Conservation (phyloP, 2,113 vertebrate species). For the Eulemur rufifrons region DNA sequence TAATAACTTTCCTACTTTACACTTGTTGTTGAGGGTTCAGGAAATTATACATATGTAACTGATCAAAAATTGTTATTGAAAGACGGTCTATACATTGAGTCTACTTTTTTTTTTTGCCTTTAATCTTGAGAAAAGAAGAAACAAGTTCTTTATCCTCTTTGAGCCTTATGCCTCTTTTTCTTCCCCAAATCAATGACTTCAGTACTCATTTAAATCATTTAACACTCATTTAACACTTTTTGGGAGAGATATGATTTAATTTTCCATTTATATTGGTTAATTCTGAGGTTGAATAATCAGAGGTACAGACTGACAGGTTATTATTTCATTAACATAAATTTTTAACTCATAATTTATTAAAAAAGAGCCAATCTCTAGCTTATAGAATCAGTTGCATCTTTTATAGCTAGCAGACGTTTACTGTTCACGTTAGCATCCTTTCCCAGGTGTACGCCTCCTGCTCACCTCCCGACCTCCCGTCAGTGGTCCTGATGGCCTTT, state of each 20-base stretch:
- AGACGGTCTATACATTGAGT: not conserved
- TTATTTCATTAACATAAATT: not conserved
- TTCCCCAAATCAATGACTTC: not conserved
- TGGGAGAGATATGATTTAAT: not conserved
- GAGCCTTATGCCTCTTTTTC: not conserved
- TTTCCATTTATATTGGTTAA: not conserved
- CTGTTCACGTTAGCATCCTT: not conserved
- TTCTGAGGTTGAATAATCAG: not conserved
- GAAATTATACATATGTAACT: not conserved
- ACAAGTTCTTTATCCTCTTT: not conserved
- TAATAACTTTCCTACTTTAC: not conserved
- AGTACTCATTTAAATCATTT: not conserved
- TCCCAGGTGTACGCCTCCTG: not conserved
- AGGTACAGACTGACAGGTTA: not conserved
- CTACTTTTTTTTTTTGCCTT: not conserved
- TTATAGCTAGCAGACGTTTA: not conserved
- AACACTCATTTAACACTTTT: not conserved
- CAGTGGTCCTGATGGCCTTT: not conserved
- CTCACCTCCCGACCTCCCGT: not conserved
- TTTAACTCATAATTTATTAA: not conserved
- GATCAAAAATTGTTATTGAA: not conserved
- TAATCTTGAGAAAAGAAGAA: conserved; percentile 9
- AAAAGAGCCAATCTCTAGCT: not conserved
- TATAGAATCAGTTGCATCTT: not conserved
- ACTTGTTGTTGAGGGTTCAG: not conserved